Evolutionary conservation across 2,797 vertebrate genomes (phyloP).

Genomic region (Rhynchonycteris naso): DNA sequence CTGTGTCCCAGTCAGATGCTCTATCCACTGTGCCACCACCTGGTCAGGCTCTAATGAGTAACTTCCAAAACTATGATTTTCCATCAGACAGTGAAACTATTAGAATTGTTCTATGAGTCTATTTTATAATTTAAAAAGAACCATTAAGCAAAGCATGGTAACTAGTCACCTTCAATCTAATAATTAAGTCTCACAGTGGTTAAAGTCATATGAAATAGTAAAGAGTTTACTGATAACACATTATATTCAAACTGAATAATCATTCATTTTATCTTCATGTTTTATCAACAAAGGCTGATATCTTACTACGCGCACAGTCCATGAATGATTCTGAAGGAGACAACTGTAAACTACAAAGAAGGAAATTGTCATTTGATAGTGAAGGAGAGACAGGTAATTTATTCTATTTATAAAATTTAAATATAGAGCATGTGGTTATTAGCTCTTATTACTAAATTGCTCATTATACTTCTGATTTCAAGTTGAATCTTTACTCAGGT

Average conservation of each 20-base stretch:
- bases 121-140: slow-evolving; percentile 62
- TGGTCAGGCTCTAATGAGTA: neutral
- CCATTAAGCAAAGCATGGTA: slow-evolving; percentile 53
- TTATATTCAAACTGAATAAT: slow-evolving; percentile 77
- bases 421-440: slow-evolving; percentile 50
- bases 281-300: slow-evolving; percentile 87
- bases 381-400: slow-evolving; percentile 92
- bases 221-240: slow-evolving; percentile 65
- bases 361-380: slow-evolving; percentile 95
- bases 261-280: slow-evolving; percentile 78
- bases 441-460: slow-evolving; percentile 44
- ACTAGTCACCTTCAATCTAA: slow-evolving; percentile 29
- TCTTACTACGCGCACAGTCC: slow-evolving; percentile 87
- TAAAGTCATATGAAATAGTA: slow-evolving; percentile 66
- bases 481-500: neutral
- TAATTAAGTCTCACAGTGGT: slow-evolving; percentile 67
- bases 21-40: too few relatives aligned
- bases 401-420: slow-evolving; percentile 73
- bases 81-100: slow-evolving; percentile 32
- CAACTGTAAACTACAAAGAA: slow-evolving; percentile 88
- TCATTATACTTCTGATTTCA: slow-evolving; percentile 17
- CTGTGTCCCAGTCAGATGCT: too few relatives aligned
- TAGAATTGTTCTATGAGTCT: slow-evolving; percentile 50
- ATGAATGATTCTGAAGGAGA: slow-evolving; percentile 90
- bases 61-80: slow-evolving; percentile 50